Conservation (phyloP, 1,140 invertebrate species). For the Zaprionus camerounensis region DNA sequence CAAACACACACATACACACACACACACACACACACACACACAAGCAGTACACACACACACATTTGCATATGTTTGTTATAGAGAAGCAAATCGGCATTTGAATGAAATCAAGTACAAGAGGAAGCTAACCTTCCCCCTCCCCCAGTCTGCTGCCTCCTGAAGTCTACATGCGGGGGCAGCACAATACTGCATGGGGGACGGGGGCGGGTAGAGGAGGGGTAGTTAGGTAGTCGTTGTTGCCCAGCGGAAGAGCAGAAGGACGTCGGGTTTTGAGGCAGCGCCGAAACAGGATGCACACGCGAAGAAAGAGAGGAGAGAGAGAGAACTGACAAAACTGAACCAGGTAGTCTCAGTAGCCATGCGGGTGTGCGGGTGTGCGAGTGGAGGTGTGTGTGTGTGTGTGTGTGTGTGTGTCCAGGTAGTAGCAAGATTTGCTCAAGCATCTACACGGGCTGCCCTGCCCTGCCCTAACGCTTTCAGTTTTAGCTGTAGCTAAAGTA, state of each 20-base stretch:
- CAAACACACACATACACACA: neutral
- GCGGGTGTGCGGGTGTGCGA: conserved; percentile 3
- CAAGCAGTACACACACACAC: neutral
- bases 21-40: neutral
- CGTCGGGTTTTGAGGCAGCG: conserved; percentile 45
- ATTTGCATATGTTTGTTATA: neutral
- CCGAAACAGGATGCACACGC: conserved; percentile 69
- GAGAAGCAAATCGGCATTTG: conserved; percentile 44
- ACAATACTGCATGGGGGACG: neutral
- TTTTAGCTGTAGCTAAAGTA: neutral
- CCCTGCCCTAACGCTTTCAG: conserved; percentile 32
- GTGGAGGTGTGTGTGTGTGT: conserved; percentile 6
- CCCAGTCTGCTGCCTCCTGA: neutral
- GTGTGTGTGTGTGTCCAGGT: conserved; percentile 10
- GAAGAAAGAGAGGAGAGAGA: neutral
- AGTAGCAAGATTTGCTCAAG: neutral
- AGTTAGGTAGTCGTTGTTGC: conserved; percentile 38
- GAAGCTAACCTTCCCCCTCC: neutral
- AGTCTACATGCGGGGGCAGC: conserved; percentile 29
- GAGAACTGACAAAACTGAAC: neutral
- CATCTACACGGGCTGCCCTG: conserved; percentile 6
- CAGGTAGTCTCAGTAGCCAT: conserved; percentile 55
- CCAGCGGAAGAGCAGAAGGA: conserved; percentile 76
- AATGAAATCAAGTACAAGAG: conserved; percentile 67
- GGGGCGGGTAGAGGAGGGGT: conserved; percentile 25